Evolutionary conservation across 92 coral and sea anemone species (phyloP), one percentile per base, ranked within the genome.

Genomic region (Chrysogorgia sp.): DNA sequence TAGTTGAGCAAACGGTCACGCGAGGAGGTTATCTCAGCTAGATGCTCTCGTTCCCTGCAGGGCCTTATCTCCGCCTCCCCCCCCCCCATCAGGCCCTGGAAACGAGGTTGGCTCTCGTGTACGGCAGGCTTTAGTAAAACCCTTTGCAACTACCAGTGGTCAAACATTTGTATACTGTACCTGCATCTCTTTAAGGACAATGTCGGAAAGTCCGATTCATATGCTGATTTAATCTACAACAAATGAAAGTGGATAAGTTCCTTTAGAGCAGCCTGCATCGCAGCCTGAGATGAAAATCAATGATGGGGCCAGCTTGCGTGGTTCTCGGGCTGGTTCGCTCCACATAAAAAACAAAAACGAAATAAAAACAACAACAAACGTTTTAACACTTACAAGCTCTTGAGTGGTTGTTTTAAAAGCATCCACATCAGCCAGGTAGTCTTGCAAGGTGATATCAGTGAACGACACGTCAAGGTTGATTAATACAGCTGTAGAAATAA

Each of bases 181-280:
- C 41, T 40, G 72, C 72, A 65, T 4, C 52, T 34, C 37, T 12
- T 31, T 34, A 65, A 34, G 1, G 29, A 5, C 15, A 65, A 7
- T 15, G 29, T 21, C 22, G 72, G 72, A 20, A 49, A 14, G 48
- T 6, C 22, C n/a, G 53, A 0, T 28, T 37, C 17, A 33, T 65
- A 65, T 4, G 48, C 32, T 19, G 72, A 65, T 34, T 37, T 34
- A 13, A 65, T 65, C 72, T 65, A 47, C 10, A 47, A 33, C 7
- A 65, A 65, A 65, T 7, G 53, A 29, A 29, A 17, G 40, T 20
- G n/a, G n/a, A 34, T 34, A 20, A 9, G 2, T 35, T 12, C 2
- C n/a, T 6, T 7, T 12, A 6, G 2, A 6, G 53, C n/a, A 47
- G n/a, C 14, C n/a, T n/a, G 12, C 6, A 4, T 6, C 10, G n/a